Evolutionary conservation across 2,797 vertebrate genomes (phyloP), one percentile per base, ranked within the genome.

Genomic region (Myripristis murdjan): DNA sequence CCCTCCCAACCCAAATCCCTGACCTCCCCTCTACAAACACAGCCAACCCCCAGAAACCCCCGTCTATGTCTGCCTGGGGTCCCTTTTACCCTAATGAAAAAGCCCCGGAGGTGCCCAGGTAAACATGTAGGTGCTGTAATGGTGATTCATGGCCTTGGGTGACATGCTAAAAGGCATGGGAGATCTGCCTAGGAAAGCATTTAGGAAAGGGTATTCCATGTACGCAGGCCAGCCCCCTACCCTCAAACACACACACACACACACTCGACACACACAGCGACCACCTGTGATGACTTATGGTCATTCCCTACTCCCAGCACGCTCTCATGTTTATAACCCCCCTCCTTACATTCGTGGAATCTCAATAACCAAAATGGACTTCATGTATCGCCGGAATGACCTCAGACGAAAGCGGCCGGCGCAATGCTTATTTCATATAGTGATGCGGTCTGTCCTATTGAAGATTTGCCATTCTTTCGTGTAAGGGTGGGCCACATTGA

Each of bases 81-180:
- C 85, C 86, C 94, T 94, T 92, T 94, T 94, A 94, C 87, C 80
- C 73, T 94, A 92, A 94, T 95, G 92, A 94, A 94, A 93, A 91
- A 89, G 88, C 73, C 74, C 82, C 43, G 31, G 73, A 88, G 83
- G 81, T 87, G 83, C 37, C 71, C 86, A 90, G 91, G 88, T 93
- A 93, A 87, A 88, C 87, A 77, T 79, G 80, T 58, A 74, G 75
- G 77, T 59, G 77, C 85, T 58, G 83, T 89, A 88, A 91, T 81
- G 70, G 75, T 90, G 92, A 94, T 94, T 93, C 90, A 91, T 92
- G 79, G 86, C 79, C 73, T 78, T 61, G 83, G 65, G 81, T 89
- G 89, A 93, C 87, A 86, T 86, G 83, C 87, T 93, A 90, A 93
- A 92, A 90, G 87, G 75, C 77, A 81, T 33, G 72, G 61, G 83